Evolutionary conservation across 2,113 vertebrate species (phyloP).

Genomic region (Gallinago media): DNA sequence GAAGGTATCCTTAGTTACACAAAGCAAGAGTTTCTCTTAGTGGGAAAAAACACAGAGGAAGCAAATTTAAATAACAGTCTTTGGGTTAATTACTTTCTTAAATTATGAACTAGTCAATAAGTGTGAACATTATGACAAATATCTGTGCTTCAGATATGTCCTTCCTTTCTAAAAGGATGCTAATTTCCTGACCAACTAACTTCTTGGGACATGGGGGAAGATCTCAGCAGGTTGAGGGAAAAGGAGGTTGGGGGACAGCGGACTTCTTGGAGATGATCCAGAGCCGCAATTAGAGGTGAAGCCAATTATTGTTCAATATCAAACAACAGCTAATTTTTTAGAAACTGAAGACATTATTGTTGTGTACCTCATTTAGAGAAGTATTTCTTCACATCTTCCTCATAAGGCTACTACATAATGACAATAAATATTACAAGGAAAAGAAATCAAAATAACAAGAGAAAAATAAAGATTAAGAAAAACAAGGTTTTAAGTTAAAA

Average conservation of each 20-base stretch:
- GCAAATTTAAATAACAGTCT: neutral
- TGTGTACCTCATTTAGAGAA: neutral
- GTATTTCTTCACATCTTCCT: neutral
- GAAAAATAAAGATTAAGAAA: neutral
- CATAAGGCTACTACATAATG: neutral
- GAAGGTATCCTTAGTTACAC: neutral
- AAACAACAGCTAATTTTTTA: neutral
- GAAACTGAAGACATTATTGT: neutral
- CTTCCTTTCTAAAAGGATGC: neutral
- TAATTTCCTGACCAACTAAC: neutral
- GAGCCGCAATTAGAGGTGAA: neutral
- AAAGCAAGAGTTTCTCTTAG: neutral
- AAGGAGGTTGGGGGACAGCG: neutral
- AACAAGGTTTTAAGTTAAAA: neutral
- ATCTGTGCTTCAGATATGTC: neutral
- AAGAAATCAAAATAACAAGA: neutral
- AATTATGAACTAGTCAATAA: neutral
- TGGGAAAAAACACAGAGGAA: neutral
- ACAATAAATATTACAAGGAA: neutral
- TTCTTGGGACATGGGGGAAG: neutral
- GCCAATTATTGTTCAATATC: neutral
- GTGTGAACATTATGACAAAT: neutral
- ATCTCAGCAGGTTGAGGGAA: fast-evolving
- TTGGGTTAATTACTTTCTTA: neutral
- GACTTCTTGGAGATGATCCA: neutral